Evolutionary conservation across 2,888 invertebrate species (phyloP).

Genomic region (Lordiphosa fenestrarum): DNA sequence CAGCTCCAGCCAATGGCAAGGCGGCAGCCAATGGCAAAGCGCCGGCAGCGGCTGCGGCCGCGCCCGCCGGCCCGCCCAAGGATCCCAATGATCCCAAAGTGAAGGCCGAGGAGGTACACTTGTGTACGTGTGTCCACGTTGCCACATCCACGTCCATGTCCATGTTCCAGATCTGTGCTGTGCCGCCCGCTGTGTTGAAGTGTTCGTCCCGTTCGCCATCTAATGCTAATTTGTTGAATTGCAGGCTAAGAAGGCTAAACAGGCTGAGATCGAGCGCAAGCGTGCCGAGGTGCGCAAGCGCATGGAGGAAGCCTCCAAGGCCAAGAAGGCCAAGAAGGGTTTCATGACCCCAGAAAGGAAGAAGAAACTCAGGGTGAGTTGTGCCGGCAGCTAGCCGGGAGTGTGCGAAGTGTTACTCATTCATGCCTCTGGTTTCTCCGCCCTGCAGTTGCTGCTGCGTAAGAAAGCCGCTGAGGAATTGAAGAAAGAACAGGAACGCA

Average conservation of each 20-base stretch:
- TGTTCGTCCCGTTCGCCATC: background rate
- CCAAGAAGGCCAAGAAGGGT: constrained; percentile 99
- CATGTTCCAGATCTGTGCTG: constrained; percentile 18
- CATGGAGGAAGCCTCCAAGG: constrained; percentile 98
- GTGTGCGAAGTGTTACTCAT: too few relatives aligned
- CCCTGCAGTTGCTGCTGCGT: constrained; percentile 95
- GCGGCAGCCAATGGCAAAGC: constrained; percentile 51
- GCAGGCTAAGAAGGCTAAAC: constrained; percentile 98
- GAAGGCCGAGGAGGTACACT: constrained; percentile 78
- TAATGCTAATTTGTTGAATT: constrained; percentile 27
- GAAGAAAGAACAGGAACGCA: constrained; percentile 99
- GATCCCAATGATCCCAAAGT: constrained; percentile 77
- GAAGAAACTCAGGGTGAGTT: constrained; percentile 98
- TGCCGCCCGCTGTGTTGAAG: constrained; percentile 13
- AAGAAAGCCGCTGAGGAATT: constrained; percentile 99
- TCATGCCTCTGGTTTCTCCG: background rate
- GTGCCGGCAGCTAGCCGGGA: too few relatives aligned
- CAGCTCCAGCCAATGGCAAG: constrained; percentile 46
- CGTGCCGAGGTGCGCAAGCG: constrained; percentile 99
- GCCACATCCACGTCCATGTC: constrained; percentile 9
- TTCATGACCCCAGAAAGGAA: constrained; percentile 99
- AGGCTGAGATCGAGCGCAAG: constrained; percentile 98
- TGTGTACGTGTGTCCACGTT: constrained; percentile 60
- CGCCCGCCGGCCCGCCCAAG: constrained; percentile 74
- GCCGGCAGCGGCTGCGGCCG: constrained; percentile 55